Conservation (phyloP, 2,888 invertebrate species). For the Dyspetes luteomarginatus region DNA sequence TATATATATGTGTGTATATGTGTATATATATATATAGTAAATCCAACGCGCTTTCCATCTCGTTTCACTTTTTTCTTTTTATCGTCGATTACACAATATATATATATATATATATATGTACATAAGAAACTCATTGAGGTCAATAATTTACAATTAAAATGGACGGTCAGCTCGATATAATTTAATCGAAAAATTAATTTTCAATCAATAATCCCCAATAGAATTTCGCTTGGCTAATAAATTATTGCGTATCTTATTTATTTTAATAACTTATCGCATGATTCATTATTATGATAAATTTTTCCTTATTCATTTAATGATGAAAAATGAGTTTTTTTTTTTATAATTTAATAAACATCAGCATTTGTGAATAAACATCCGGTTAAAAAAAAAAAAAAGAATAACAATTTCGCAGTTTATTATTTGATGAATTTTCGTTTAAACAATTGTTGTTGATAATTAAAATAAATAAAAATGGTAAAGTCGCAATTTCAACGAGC, state of each 20-base stretch:
- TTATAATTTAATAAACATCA: too few relatives aligned
- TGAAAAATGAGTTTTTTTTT: background rate
- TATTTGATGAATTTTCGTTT: background rate
- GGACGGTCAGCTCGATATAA: background rate
- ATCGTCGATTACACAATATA: background rate
- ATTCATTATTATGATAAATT: background rate
- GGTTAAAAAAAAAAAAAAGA: too few relatives aligned
- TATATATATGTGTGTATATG: too few relatives aligned
- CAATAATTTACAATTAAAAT: constrained; percentile 18
- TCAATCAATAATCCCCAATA: background rate
- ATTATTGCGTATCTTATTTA: background rate
- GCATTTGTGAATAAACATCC: too few relatives aligned
- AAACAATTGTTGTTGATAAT: background rate
- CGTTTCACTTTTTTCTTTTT: background rate
- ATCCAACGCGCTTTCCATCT: background rate
- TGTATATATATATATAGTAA: too few relatives aligned
- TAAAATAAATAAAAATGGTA: background rate
- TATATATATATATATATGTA: background rate
- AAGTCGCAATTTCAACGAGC: too few relatives aligned
- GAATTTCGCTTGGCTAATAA: background rate
- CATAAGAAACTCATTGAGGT: constrained; percentile 6
- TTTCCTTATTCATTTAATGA: background rate
- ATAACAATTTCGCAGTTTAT: too few relatives aligned
- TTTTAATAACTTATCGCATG: background rate
- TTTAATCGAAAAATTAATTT: background rate